A percentile compares a stretch with the other conserved stretches of the same genome.
Conservation (phyloP, 1,140 invertebrate species). For the Drosophila kohkoa region DNA sequence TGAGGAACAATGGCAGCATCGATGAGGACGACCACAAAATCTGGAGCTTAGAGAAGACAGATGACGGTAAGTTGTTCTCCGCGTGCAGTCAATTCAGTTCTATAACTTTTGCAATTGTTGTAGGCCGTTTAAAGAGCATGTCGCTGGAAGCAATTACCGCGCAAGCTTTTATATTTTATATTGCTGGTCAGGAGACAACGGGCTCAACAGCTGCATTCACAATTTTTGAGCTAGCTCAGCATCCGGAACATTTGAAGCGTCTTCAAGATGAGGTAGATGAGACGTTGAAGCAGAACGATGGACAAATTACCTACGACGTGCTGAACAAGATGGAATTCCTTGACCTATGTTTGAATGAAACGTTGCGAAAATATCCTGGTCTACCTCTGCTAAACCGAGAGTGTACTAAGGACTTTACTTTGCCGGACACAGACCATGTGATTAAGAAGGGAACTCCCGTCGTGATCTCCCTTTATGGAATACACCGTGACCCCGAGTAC, state of each 20-base stretch:
- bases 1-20: constrained; percentile 85
- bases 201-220: constrained; percentile 87
- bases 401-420: constrained; percentile 83
- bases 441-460: constrained; percentile 85
- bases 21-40: constrained; percentile 72
- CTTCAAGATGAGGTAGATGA: constrained; percentile 87
- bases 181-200: constrained; percentile 91
- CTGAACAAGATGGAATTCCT: constrained; percentile 86
- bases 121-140: constrained; percentile 67
- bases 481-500: constrained; percentile 86
- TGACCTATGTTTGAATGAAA: constrained; percentile 86
- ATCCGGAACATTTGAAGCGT: constrained; percentile 87
- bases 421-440: constrained; percentile 79
- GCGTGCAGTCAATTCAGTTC: neutral
- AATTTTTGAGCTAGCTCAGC: constrained; percentile 87
- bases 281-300: constrained; percentile 83
- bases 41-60: constrained; percentile 58
- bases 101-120: neutral
- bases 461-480: constrained; percentile 81
- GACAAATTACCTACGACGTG: constrained; percentile 86
- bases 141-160: constrained; percentile 86
- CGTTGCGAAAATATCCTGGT: constrained; percentile 87
- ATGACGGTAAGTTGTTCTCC: constrained; percentile 37
- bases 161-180: constrained; percentile 88
- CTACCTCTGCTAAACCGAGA: constrained; percentile 85